Evolutionary conservation across 2,113 vertebrate genomes (phyloP).

Genomic region (Rhea americana): DNA sequence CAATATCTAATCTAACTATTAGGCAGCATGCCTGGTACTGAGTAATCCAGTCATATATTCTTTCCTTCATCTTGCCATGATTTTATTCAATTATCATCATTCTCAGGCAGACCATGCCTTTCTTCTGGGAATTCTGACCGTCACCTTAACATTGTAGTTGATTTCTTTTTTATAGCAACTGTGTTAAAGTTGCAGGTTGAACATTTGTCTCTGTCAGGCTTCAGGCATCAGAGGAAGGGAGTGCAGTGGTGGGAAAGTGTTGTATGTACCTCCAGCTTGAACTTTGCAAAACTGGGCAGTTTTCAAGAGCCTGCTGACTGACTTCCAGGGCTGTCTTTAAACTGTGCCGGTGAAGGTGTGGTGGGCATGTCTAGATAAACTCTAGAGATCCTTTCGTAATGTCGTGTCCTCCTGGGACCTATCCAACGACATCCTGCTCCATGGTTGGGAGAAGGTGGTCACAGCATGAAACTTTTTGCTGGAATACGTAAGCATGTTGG

Average conservation of each 20-base stretch:
- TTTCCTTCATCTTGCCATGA: neutral
- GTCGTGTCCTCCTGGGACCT: rapidly evolving
- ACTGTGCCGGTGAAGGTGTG: neutral
- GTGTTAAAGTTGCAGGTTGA: neutral
- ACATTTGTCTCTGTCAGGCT: neutral
- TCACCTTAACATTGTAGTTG: neutral
- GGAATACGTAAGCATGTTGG: neutral
- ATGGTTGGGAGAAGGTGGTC: rapidly evolving
- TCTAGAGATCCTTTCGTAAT: neutral
- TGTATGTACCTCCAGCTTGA: rapidly evolving
- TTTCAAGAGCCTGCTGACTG: neutral
- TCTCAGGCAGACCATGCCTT: neutral
- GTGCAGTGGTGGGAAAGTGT: neutral
- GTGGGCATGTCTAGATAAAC: neutral
- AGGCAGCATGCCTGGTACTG: neutral
- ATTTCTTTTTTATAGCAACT: neutral
- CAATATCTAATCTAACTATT: neutral
- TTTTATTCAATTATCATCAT: neutral
- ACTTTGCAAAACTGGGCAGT: neutral
- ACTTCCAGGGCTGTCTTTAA: neutral
- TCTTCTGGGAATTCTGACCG: neutral
- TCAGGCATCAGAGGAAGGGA: neutral
- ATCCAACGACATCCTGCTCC: neutral
- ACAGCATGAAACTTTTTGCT: neutral
- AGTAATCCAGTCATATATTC: neutral